Evolutionary conservation across 1,140 invertebrate species (phyloP), one percentile per base, ranked within the genome.

Genomic region (Argopecten irradians): DNA sequence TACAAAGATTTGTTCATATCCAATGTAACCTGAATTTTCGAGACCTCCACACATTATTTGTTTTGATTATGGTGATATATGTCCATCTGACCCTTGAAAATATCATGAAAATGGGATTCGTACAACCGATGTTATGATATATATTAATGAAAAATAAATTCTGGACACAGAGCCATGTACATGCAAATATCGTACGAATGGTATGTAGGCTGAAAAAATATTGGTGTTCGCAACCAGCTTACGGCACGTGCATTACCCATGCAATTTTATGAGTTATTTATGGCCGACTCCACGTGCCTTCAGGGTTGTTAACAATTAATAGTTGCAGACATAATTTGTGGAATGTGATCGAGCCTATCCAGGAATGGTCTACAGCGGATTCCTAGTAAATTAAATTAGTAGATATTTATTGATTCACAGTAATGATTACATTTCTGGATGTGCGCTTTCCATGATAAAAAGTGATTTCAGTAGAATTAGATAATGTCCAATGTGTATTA

Each of bases 221-320:
- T n/a, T 19, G 19, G n/a, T 71, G n/a, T n/a, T 11, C 55, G n/a
- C 55, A 3, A 71, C 43, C 13, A 8, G 55, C 55, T 71, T n/a
- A 11, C n/a, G 55, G 55, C 55, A 71, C n/a, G n/a, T 71, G 55
- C 55, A 71, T 28, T 28, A 28, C 55, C 22, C n/a, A 1, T 71
- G 55, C 55, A 71, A 71, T 71, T 71, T 71, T 71, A 71, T n/a
- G 55, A 71, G 55, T 71, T 5, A n/a, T 71, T 28, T 71, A 71
- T 71, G n/a, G n/a, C 55, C 28, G 55, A 3, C n/a, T 71, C 55
- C n/a, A 71, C 55, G 13, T n/a, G n/a, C 22, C 55, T 71, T 71
- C 55, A 71, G 55, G 55, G 55, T 71, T 28, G 55, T n/a, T 5
- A 71, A 71, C 55, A 71, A 28, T 22, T 71, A 28, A 71, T 71